Percentiles rank a stretch among this genome's conserved stretches.
These are phyloP conservation scores for Yasuhikotakia modesta DNA, from an alignment of 2,797 vertebrate species.

Conservation along the genomic window DNA sequence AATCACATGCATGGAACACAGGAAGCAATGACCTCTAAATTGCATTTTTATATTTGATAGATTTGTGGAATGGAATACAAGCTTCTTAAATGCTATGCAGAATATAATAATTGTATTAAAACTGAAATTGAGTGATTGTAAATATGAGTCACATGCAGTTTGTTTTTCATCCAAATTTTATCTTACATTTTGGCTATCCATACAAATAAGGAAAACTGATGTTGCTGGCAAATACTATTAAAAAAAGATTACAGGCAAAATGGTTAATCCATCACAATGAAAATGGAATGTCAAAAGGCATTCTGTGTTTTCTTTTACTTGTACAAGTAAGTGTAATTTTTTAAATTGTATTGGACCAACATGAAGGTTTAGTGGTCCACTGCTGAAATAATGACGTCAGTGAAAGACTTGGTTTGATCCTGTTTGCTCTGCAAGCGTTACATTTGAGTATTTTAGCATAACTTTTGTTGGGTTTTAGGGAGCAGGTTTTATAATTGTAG, in stretches of 20 bases:
- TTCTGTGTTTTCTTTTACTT: not conserved
- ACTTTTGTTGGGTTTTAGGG: not conserved
- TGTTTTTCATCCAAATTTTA: too few species aligned
- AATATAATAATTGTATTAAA: too few species aligned
- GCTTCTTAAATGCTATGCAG: too few species aligned
- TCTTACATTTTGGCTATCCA: too few species aligned
- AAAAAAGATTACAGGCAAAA: too few species aligned
- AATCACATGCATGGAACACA: not conserved
- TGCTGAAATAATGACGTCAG: slow-evolving; percentile 29
- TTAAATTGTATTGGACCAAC: not conserved
- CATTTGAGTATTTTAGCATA: slow-evolving; percentile 22
- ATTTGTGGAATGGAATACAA: not conserved
- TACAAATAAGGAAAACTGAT: too few species aligned
- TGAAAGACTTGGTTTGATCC: slow-evolving; percentile 8
- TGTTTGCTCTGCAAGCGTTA: slow-evolving; percentile 5
- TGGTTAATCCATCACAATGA: too few species aligned
- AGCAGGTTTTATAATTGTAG: slow-evolving; percentile 7
- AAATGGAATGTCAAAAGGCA: too few species aligned
- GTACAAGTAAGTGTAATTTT: not conserved
- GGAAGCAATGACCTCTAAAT: not conserved
- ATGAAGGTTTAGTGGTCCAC: not conserved
- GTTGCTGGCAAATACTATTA: too few species aligned
- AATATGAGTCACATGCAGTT: too few species aligned
- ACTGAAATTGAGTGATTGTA: too few species aligned
- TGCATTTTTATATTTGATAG: slow-evolving; percentile 24